Percentiles rank a stretch among this genome's conserved stretches.
Conservation (phyloP, 2,113 vertebrate genomes). For the Neodontobutis hainanensis region DNA sequence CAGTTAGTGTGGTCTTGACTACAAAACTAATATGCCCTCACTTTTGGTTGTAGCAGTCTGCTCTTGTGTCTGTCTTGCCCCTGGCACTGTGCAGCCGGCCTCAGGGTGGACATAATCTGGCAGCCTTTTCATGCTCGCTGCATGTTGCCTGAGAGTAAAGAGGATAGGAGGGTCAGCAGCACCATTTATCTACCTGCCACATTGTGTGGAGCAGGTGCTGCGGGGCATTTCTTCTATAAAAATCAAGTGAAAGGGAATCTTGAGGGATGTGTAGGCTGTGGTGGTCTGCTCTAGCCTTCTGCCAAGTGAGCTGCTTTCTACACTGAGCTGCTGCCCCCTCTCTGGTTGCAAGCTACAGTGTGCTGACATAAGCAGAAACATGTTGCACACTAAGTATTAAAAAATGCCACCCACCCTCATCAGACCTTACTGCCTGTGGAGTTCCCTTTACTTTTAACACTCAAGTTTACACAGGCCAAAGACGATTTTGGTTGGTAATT, state of each 20-base stretch:
- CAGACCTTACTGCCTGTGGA: conserved; percentile 38
- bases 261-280: conserved; percentile 38
- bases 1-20: too few species aligned
- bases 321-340: conserved; percentile 30
- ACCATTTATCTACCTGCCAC: conserved; percentile 55
- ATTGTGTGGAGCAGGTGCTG: conserved; percentile 63
- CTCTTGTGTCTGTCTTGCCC: conserved; percentile 34
- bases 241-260: conserved; percentile 47
- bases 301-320: conserved; percentile 53
- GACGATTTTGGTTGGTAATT: not conserved
- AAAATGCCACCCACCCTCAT: conserved; percentile 35
- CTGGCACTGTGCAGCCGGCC: conserved; percentile 40
- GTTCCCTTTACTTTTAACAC: conserved; percentile 33
- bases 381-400: conserved; percentile 30
- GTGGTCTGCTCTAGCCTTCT: conserved; percentile 23
- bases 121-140: conserved; percentile 60
- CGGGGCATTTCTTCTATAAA: conserved; percentile 29
- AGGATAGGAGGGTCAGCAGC: conserved; percentile 37
- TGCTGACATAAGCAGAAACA: conserved; percentile 72
- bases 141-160: conserved; percentile 42
- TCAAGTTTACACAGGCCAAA: conserved; percentile 24
- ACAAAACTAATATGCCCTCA: not conserved
- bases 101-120: conserved; percentile 56
- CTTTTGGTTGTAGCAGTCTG: conserved; percentile 35
- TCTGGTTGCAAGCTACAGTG: conserved; percentile 41